phyloP scores from a whole-genome alignment of 1,140 invertebrate species.

The Apis dorsata region DNA sequence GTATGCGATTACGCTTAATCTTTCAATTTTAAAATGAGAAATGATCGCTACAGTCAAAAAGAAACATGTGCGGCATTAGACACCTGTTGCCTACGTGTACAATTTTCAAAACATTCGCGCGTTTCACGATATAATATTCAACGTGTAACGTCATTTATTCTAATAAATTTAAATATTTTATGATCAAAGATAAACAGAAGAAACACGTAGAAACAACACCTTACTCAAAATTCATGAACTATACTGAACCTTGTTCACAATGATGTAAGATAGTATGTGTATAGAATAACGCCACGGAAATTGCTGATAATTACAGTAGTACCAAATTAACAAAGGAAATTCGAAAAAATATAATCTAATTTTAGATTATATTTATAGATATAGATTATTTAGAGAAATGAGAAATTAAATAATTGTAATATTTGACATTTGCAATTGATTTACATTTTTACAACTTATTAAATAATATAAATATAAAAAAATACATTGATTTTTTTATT shows the following conservation, averaged over 20 bases:
- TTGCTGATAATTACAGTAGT: slow-evolving; percentile 20
- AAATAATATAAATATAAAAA: slow-evolving; percentile 4
- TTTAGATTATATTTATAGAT: not conserved
- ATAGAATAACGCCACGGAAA: slow-evolving; percentile 31
- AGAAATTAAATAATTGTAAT: not conserved
- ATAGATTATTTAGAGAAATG: not conserved
- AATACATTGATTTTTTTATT: not conserved
- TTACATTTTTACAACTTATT: not conserved
- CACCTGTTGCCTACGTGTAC: slow-evolving; percentile 63
- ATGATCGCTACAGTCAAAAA: not conserved
- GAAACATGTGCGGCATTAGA: slow-evolving; percentile 46
- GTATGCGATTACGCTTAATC: not conserved
- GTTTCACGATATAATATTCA: not conserved
- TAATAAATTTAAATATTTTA: not conserved
- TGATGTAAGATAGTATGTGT: slow-evolving; percentile 19
- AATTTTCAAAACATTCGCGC: slow-evolving; percentile 52
- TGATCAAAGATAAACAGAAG: not conserved
- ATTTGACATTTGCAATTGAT: not conserved
- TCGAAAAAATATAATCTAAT: not conserved
- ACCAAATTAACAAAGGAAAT: slow-evolving; percentile 30
- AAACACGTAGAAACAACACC: not conserved
- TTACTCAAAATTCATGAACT: slow-evolving; percentile 26
- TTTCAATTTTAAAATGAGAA: not conserved
- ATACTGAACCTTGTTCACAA: slow-evolving; percentile 4
- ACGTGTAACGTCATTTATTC: too few species aligned